Evolutionary conservation across 2,797 vertebrate species (phyloP), one percentile per base, ranked within the genome.

Genomic region (Alfaro cultratus): DNA sequence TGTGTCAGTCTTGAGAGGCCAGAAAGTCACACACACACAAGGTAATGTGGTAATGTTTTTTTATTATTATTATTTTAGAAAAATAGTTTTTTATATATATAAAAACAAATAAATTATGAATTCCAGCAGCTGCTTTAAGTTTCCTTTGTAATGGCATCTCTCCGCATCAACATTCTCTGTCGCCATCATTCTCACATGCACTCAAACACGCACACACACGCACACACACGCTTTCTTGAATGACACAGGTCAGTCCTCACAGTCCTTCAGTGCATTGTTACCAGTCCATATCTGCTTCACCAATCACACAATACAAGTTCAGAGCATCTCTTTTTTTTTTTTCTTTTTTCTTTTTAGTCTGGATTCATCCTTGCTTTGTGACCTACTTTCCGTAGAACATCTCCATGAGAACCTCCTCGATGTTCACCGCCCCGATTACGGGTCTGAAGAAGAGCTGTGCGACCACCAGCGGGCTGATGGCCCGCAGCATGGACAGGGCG

Each of bases 321-420:
- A 62, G 74, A 79, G 80, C 75, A 23, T 34, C 21, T n/a, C 0
- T 49, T 49, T 49, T 21, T 18, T 16, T 0, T 21, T 21, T 7
- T 41, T 41, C 41, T 41, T 41, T 2, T 23, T 23, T 51, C 71
- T 64, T 77, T 82, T 85, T 77, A 53, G 36, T 75, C 71, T 31
- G 34, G 77, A 74, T 78, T 80, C 72, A 49, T 47, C 72, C 75
- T 74, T 47, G 73, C 78, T 77, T 80, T 5, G 31, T 70, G 62
- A 74, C 85, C 92, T 96, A 96, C 86, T 98, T 98, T 72, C 96
- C 96, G 90, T 98, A 99, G 92, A 99, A 97, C 98, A 99, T 99
- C 93, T 99, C 98, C 94, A 99, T 95, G 83, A 99, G 96, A 94
- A 99, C 97, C 88, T 99, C 98, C 93, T 99, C 98, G 95, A 99